These are phyloP conservation scores for Chrysochloris asiatica DNA, from an alignment of 2,113 vertebrate genomes.

Conservation along the genomic window DNA sequence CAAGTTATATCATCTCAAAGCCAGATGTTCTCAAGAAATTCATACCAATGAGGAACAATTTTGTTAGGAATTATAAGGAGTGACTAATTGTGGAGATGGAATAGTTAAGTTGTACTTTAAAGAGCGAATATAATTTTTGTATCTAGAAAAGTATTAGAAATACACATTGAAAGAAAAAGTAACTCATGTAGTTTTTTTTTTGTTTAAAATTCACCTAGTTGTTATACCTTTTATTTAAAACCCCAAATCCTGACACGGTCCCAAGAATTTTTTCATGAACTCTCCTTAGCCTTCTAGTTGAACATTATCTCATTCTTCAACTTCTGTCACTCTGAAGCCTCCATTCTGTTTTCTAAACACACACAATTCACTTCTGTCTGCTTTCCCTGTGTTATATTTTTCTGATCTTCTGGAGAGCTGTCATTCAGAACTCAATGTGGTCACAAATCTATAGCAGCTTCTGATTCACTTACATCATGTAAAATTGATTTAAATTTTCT, in stretches of 20 bases:
- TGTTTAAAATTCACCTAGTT: background rate
- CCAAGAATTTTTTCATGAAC: background rate
- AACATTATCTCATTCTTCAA: background rate
- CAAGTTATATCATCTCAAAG: too few species aligned
- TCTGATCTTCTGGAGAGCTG: background rate
- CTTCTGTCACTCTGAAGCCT: background rate
- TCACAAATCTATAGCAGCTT: background rate
- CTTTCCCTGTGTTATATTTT: too few species aligned
- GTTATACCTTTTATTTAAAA: background rate
- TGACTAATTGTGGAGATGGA: too few species aligned
- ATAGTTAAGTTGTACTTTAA: background rate
- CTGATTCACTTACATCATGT: background rate
- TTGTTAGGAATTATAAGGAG: too few species aligned
- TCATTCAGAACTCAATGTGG: background rate
- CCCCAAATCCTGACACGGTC: background rate
- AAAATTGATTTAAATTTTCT: slow-evolving; percentile 7
- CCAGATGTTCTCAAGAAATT: too few species aligned
- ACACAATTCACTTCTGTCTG: background rate
- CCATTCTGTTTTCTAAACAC: background rate
- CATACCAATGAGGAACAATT: too few species aligned
- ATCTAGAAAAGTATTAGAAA: background rate
- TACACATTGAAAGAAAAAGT: background rate
- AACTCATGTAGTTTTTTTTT: background rate
- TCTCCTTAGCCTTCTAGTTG: background rate
- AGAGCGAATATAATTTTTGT: background rate